Evolutionary conservation across 1,140 invertebrate species (phyloP), one percentile per base, ranked within the genome.

Genomic region (Chionoecetes opilio): DNA sequence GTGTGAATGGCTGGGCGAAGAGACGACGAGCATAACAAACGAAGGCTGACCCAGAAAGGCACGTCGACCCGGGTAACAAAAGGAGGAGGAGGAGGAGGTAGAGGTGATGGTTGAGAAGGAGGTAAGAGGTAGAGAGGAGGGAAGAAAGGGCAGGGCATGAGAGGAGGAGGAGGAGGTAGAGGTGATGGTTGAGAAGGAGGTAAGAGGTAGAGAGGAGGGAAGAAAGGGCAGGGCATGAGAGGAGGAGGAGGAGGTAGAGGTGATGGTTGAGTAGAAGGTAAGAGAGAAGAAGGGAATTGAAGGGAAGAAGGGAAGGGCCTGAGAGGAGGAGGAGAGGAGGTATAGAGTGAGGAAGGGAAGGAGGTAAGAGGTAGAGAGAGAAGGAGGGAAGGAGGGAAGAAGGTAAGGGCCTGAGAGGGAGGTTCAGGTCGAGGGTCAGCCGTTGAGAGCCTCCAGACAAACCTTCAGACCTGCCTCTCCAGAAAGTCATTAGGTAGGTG

Each of bases 61-160:
- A 35, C 8, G 6, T 34, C 11, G n/a, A 37, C 35, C 26, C 35
- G 26, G 35, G 37, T 37, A 38, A 87, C 34, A 34, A 32, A 87
- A 87, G 31, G 85, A 87, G 31, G 85, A 87, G 85, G 85, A 38
- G 85, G 85, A 87, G 31, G 37, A 87, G 82, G 82, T 8, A 46
- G 41, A 46, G 41, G 41, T 8, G 41, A 14, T 8, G 41, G 41
- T 8, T 5, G 41, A 46, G 41, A 46, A 14, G 41, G 41, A 46
- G 41, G 41, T n/a, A 46, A 14, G 41, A 85, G n/a, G 32, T 46
- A 14, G 41, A 8, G 14, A 14, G 41, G 41, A 46, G 41, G 41
- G 14, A 14, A 46, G 14, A 8, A 14, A 8, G 41, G 41, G 41
- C 5, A 46, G 14, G 41, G 5, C 41, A 8, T 46, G 14, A 46